A percentile compares a stretch with the other conserved stretches of the same genome.
Conservation (phyloP, 2,113 vertebrate species). For the Lampris megalopsis region DNA sequence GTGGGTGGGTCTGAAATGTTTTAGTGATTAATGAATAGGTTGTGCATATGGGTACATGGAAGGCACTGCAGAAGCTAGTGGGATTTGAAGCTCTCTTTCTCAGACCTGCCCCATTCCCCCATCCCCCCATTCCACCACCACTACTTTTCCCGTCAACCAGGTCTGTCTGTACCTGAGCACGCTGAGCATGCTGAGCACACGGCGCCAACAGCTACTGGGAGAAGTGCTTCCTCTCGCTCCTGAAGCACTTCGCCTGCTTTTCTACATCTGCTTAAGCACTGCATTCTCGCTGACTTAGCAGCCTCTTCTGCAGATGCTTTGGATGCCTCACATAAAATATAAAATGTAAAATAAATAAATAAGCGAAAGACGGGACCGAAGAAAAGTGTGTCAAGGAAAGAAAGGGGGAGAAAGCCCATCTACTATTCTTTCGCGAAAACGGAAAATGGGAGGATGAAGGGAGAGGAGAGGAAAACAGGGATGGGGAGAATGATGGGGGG, state of each 20-base stretch:
- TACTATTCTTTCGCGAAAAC: slow-evolving; percentile 3
- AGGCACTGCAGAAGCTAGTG: slow-evolving; percentile 32
- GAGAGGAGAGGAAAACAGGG: not conserved
- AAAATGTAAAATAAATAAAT: slow-evolving; percentile 36
- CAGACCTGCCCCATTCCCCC: slow-evolving; percentile 28
- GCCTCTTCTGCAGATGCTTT: slow-evolving; percentile 63
- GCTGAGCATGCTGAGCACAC: slow-evolving; percentile 24
- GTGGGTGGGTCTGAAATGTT: slow-evolving; percentile 14
- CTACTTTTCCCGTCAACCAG: slow-evolving; percentile 16
- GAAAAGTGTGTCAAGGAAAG: slow-evolving; percentile 73
- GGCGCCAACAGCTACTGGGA: slow-evolving; percentile 44
- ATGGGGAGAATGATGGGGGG: not conserved
- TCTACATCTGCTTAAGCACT: slow-evolving; percentile 75
- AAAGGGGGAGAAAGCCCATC: slow-evolving; percentile 33
- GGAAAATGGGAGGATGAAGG: slow-evolving; percentile 10
- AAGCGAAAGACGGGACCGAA: slow-evolving; percentile 27
- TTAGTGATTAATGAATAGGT: slow-evolving; percentile 61
- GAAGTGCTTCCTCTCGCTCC: slow-evolving; percentile 67
- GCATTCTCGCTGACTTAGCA: slow-evolving; percentile 79
- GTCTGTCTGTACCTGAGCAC: slow-evolving; percentile 7
- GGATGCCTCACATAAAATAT: slow-evolving; percentile 26
- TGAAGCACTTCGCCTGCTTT: slow-evolving; percentile 26
- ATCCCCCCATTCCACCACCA: slow-evolving; percentile 11
- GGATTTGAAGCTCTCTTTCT: slow-evolving; percentile 58
- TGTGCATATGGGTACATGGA: slow-evolving; percentile 19